Percentiles rank a stretch among this genome's conserved stretches.
phyloP scores from a whole-genome alignment of 2,888 invertebrate genomes.

The Cerastoderma edule region DNA sequence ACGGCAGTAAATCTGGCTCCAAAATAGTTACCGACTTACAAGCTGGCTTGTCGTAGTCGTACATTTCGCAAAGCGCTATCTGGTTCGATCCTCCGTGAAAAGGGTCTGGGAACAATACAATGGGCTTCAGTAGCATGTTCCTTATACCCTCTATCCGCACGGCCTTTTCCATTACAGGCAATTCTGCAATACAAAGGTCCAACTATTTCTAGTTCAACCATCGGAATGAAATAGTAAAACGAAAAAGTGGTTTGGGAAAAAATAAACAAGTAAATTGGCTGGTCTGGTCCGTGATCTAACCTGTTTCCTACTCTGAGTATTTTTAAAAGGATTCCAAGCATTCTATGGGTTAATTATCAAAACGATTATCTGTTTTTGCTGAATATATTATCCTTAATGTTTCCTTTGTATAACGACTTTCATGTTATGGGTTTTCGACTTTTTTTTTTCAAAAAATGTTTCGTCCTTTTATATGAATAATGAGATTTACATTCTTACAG shows the following conservation, averaged over 20 bases:
- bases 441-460: too few species aligned
- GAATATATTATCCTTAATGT: too few species aligned
- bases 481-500: too few species aligned
- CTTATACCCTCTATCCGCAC: not conserved
- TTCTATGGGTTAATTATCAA: not conserved
- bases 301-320: not conserved
- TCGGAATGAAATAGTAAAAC: not conserved
- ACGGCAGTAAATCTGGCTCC: too few species aligned
- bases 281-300: not conserved
- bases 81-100: conserved; percentile 1
- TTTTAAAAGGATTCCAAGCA: not conserved
- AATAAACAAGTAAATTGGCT: not conserved
- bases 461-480: too few species aligned
- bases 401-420: too few species aligned
- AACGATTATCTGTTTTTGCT: too few species aligned
- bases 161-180: conserved; percentile 6
- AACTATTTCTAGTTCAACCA: not conserved
- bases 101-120: conserved; percentile 12
- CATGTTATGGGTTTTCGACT: too few species aligned
- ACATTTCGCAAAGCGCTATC: conserved; percentile 15
- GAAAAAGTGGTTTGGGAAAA: not conserved
- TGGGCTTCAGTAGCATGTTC: conserved; percentile 9
- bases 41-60: not conserved
- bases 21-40: conserved; percentile 11
- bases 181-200: not conserved